Base-by-base conservation (phyloP, 2,113 vertebrate species). In the Verasper variegatus region DNA sequence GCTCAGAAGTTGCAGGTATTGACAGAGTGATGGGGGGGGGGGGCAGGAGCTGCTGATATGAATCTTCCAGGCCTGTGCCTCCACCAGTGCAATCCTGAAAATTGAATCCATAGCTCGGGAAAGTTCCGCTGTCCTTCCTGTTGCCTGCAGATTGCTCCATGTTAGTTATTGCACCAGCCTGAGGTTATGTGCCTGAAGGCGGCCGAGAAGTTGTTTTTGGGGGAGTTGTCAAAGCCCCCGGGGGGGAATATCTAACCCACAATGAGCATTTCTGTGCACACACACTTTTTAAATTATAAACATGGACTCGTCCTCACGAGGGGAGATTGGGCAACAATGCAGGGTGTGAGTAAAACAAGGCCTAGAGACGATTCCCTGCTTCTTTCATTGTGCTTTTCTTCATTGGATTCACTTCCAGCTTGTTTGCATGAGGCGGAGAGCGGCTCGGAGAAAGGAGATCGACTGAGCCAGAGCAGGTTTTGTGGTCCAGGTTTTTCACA, bases 401-500 rank as follows among this genome's bases (percentile, higher is more conserved):
- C 2, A 18, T 0, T 6, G 45, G 45, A 47, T 15, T 15, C 14
- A 47, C 45, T 6, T 47, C 14, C 45, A 47, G 45, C 45, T 5
- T 17, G 45, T 18, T 27, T 58, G 40, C 40, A 40, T 27, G 56
- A n/a, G 27, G 27, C 27, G 27, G 5, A 5, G 20, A 17, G 56
- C 14, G 15, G 24, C 24, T 20, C 17, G 17, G 27, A 6, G 47
- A 73, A 31, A 71, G 42, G 78, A 67, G 73, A 58, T 63, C 20
- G 71, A 75, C 60, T 78, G 75, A 78, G 62, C 60, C 78, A 58
- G 80, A 78, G 55, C 77, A 78, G 81, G 67, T 89, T 56, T 58
- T 71, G 62, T 65, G 73, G 87, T 82, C 86, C 78, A 81, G 84
- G 76, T 86, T 87, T 78, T 74, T 74, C 83, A 82, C 60, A 35